phyloP scores from a whole-genome alignment of 2,888 invertebrate genomes.

The Drosophila niveifrons region DNA sequence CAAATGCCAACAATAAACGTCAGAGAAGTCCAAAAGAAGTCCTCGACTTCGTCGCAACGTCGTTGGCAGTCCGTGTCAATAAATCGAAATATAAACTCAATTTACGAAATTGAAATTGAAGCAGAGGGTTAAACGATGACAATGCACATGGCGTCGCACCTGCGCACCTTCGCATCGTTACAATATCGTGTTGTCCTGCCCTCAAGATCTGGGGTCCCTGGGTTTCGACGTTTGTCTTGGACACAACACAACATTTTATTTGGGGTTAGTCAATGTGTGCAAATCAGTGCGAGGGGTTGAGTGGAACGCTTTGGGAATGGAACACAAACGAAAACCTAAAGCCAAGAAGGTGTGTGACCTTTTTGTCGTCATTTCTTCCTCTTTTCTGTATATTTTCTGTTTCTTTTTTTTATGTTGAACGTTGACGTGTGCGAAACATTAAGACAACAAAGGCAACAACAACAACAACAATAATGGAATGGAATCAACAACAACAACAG shows the following conservation, averaged over 20 bases:
- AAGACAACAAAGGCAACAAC: constrained; percentile 54
- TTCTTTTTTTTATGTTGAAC: constrained; percentile 23
- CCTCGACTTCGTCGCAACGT: constrained; percentile 20
- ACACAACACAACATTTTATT: not conserved
- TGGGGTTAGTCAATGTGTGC: constrained; percentile 53
- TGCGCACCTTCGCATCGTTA: constrained; percentile 33
- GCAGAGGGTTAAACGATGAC: constrained; percentile 72
- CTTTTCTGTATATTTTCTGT: constrained; percentile 5
- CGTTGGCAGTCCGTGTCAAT: constrained; percentile 67
- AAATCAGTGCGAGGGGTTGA: constrained; percentile 48
- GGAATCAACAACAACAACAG: constrained; percentile 1
- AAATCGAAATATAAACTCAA: constrained; percentile 82
- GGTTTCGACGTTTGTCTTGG: constrained; percentile 16
- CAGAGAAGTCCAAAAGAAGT: constrained; percentile 56
- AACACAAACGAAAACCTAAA: constrained; percentile 36
- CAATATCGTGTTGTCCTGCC: constrained; percentile 26
- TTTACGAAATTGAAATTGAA: constrained; percentile 82
- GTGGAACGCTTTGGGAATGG: constrained; percentile 53
- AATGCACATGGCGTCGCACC: constrained; percentile 48
- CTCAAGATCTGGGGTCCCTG: constrained; percentile 19
- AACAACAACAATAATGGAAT: constrained; percentile 35
- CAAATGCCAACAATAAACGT: constrained; percentile 80
- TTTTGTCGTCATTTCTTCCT: constrained; percentile 43
- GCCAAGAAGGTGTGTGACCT: constrained; percentile 77
- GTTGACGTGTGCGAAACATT: constrained; percentile 73